Base-by-base conservation (phyloP, 2,113 vertebrate genomes). In the Eleginops maclovinus region DNA sequence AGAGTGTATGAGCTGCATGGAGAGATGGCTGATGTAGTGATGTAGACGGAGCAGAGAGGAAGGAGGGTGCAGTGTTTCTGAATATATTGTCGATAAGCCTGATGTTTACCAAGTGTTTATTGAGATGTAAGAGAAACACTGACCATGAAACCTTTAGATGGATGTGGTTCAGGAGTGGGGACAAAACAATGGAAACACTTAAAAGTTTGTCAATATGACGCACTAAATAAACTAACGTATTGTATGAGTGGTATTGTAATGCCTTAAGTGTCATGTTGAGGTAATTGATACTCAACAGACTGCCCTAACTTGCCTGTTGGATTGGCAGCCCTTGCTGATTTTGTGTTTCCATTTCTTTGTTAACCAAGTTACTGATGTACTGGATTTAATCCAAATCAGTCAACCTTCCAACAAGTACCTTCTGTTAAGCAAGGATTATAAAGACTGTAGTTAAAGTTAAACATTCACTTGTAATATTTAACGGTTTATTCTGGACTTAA, bases 1-100 rank as follows among this genome's bases (percentile, higher is more conserved):
- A 50, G 58, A 53, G 78, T 88, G 89, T 90, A 60, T 90, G 88
- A 67, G 87, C 82, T 92, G 89, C 88, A 86, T 92, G 85, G 81
- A 85, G 79, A 87, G 61, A 58, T 43, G 64, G 55, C n/a, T 67
- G 74, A 61, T 68, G 55, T 56, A 49, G 61, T 67, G 74, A 56
- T 68, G 55, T 56, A 53, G 61, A 64, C 19, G 3, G 47, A 68
- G 62, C 26, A n/a, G 55, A 11, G 56, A 13, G 61, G 64, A 50
- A 21, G 75, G 40, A 31, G 66, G 41, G 55, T 61, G 56, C 53
- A 49, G 51, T 17, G 58, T 58, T 70, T 81, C 49, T 22, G 7
- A 47, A 53, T 47, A 58, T 0, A 28, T 21, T 28, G 21, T n/a
- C 1, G 4, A 46, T 21, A 15, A 49, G 9, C 21, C 17, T 9